Evolutionary conservation across 2,113 vertebrate genomes (phyloP).

Genomic region (Sardina pilchardus): DNA sequence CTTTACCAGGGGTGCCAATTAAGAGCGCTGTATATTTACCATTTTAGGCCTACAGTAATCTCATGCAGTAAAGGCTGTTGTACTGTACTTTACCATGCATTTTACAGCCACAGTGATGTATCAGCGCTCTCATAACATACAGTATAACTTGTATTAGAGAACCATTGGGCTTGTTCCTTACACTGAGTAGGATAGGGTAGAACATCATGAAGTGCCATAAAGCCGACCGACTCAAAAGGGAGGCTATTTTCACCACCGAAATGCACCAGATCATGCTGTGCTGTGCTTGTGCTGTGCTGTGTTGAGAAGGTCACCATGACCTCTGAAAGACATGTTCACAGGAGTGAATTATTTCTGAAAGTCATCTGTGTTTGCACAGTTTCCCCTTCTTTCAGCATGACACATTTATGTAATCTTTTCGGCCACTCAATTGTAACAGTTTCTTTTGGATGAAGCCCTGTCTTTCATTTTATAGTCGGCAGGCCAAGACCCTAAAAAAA

Average conservation of each 20-base stretch:
- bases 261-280: background rate
- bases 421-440: background rate
- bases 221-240: background rate
- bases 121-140: no score
- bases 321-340: background rate
- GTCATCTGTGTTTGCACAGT: background rate
- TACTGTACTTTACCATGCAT: no score
- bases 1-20: no score
- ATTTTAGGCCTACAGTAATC: no score
- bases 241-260: background rate
- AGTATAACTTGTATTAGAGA: background rate
- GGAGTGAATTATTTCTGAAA: background rate
- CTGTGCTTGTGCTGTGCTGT: background rate
- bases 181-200: background rate
- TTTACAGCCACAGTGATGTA: no score
- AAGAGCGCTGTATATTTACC: no score
- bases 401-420: background rate
- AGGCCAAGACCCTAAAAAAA: no score
- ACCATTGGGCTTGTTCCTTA: background rate
- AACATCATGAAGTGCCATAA: background rate
- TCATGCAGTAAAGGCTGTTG: no score
- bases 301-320: background rate
- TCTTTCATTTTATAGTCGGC: no score
- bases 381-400: background rate
- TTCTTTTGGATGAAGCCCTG: background rate